Conservation (phyloP, 2,888 invertebrate genomes). For the Caprella mutica region DNA sequence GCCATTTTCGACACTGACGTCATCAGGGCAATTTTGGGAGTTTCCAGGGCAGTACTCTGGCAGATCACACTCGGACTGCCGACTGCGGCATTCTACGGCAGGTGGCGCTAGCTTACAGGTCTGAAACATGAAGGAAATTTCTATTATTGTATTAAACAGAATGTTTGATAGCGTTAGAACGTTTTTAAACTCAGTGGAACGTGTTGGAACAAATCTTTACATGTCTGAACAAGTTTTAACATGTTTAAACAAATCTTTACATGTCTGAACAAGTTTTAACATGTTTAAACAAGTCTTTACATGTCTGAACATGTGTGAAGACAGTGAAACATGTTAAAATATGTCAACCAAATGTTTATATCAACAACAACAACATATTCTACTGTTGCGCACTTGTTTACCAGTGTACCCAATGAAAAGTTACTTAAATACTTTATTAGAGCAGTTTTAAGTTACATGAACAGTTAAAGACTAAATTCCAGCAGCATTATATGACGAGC, state of each 20-base stretch:
- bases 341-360: too few relatives aligned
- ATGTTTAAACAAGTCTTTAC: constrained; percentile 8
- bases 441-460: too few relatives aligned
- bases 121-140: constrained; percentile 40
- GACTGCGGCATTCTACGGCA: constrained; percentile 66
- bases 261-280: constrained; percentile 4
- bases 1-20: constrained; percentile 82
- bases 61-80: constrained; percentile 81
- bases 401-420: too few relatives aligned
- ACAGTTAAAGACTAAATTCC: too few relatives aligned
- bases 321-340: neutral
- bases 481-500: too few relatives aligned
- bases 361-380: too few relatives aligned
- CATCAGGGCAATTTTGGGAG: constrained; percentile 80
- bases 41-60: constrained; percentile 91
- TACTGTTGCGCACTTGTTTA: too few relatives aligned
- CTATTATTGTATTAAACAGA: neutral
- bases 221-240: neutral
- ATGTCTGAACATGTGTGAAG: constrained; percentile 8
- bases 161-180: neutral
- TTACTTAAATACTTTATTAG: too few relatives aligned
- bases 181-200: neutral
- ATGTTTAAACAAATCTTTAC: neutral
- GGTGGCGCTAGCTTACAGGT: constrained; percentile 62
- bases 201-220: neutral